Evolutionary conservation across 2,888 invertebrate species (phyloP).

Genomic region (Ditula angustiorana): DNA sequence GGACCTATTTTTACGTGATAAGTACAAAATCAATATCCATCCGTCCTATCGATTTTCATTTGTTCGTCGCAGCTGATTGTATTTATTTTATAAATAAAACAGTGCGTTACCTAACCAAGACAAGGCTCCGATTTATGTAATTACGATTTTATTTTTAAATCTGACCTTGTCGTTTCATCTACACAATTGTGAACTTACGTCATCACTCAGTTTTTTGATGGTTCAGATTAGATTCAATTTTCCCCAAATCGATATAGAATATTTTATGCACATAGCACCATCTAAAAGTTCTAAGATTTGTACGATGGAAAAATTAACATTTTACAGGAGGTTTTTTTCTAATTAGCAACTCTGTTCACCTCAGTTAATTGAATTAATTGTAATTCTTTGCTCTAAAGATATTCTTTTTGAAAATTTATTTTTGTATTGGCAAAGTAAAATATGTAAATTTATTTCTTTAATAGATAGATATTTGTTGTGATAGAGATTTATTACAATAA

Average conservation of each 20-base stretch:
- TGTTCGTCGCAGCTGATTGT: slow-evolving; percentile 22
- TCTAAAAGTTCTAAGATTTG: background rate
- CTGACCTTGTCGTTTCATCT: slow-evolving; percentile 76
- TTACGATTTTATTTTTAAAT: slow-evolving; percentile 68
- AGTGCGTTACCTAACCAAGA: slow-evolving; percentile 2
- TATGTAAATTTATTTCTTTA: too few relatives aligned
- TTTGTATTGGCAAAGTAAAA: too few relatives aligned
- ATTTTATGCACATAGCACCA: too few relatives aligned
- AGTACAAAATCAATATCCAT: slow-evolving; percentile 29
- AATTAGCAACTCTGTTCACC: too few relatives aligned
- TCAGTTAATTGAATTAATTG: too few relatives aligned
- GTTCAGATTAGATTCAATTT: slow-evolving; percentile 24
- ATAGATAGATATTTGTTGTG: too few relatives aligned
- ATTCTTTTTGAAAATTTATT: too few relatives aligned
- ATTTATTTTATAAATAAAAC: slow-evolving; percentile 1
- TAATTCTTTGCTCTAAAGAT: too few relatives aligned
- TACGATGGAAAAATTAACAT: too few relatives aligned
- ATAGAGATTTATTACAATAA: too few relatives aligned
- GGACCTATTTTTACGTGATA: slow-evolving; percentile 1
- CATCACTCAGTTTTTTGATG: slow-evolving; percentile 51
- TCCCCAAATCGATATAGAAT: background rate
- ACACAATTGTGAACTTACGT: slow-evolving; percentile 75
- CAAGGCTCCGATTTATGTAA: slow-evolving; percentile 33
- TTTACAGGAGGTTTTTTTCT: too few relatives aligned
- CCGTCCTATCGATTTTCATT: slow-evolving; percentile 25